phyloP scores from a whole-genome alignment of 2,113 vertebrate species.

The Zonotrichia leucophrys region DNA sequence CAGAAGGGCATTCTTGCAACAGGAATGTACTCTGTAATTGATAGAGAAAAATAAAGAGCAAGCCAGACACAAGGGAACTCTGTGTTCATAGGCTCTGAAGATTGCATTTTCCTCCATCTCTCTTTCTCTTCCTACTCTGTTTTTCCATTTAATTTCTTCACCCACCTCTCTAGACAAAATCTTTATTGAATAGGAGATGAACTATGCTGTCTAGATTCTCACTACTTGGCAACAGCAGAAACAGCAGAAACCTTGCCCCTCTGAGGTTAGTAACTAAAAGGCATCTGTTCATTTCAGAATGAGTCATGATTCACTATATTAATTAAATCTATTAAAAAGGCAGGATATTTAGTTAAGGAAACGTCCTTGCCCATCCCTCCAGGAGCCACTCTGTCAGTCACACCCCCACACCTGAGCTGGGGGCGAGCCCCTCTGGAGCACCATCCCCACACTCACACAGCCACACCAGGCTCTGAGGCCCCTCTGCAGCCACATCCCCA shows the following conservation, averaged over 20 bases:
- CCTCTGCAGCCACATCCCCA: too few relatives aligned
- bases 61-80: background rate
- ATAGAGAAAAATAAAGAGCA: background rate
- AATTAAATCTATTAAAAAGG: background rate
- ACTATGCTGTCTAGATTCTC: background rate
- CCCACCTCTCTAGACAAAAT: background rate
- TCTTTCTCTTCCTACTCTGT: background rate
- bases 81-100: background rate
- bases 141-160: background rate
- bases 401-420: background rate
- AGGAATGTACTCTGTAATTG: background rate
- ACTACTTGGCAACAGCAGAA: background rate
- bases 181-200: background rate
- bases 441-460: background rate
- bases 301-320: background rate
- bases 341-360: background rate
- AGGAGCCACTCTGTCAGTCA: background rate
- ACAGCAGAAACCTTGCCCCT: background rate
- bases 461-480: background rate
- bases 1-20: background rate
- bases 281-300: background rate
- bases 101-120: too few relatives aligned
- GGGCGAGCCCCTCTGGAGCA: rapidly evolving
- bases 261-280: background rate
- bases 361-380: rapidly evolving